phyloP scores from a whole-genome alignment of 2,113 vertebrate species.

The Xenopus laevis region DNA sequence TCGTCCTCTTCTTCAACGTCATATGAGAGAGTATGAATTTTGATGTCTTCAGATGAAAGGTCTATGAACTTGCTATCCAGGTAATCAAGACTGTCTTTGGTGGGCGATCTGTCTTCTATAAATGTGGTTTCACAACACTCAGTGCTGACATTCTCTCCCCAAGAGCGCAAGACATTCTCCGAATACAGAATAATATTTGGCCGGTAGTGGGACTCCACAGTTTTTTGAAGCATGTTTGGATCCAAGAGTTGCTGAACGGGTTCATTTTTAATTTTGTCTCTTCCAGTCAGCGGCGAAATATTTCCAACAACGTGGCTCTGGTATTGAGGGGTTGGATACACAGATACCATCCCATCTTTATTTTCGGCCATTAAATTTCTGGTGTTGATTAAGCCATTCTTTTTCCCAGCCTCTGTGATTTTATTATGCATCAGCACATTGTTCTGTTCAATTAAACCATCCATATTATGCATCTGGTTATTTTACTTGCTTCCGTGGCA shows the following conservation, averaged over 20 bases:
- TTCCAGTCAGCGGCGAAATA: constrained; percentile 49
- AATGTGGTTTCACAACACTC: constrained; percentile 94
- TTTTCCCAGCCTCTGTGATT: constrained; percentile 61
- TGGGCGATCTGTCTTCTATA: constrained; percentile 75
- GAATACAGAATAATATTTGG: constrained; percentile 83
- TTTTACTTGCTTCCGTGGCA: constrained; percentile 18
- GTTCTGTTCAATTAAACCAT: constrained; percentile 64
- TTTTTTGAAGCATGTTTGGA: constrained; percentile 75
- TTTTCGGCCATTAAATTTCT: constrained; percentile 71
- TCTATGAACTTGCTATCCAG: constrained; percentile 78
- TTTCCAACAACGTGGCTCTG: constrained; percentile 63
- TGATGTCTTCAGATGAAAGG: constrained; percentile 74
- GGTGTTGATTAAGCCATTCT: constrained; percentile 85
- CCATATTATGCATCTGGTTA: constrained; percentile 56
- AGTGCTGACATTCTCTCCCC: constrained; percentile 68
- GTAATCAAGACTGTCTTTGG: constrained; percentile 76
- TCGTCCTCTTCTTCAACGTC: constrained; percentile 86
- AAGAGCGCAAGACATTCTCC: constrained; percentile 70
- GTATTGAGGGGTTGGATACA: constrained; percentile 80
- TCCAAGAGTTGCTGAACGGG: constrained; percentile 78
- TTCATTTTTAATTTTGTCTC: constrained; percentile 57
- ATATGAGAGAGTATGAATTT: constrained; percentile 86
- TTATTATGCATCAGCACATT: constrained; percentile 57
- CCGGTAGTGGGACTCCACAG: constrained; percentile 69
- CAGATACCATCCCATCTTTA: constrained; percentile 70